A percentile compares a stretch with the other conserved stretches of the same genome.
phyloP scores from a whole-genome alignment of 1,140 invertebrate species.

The Aphaenogaster rudis region DNA sequence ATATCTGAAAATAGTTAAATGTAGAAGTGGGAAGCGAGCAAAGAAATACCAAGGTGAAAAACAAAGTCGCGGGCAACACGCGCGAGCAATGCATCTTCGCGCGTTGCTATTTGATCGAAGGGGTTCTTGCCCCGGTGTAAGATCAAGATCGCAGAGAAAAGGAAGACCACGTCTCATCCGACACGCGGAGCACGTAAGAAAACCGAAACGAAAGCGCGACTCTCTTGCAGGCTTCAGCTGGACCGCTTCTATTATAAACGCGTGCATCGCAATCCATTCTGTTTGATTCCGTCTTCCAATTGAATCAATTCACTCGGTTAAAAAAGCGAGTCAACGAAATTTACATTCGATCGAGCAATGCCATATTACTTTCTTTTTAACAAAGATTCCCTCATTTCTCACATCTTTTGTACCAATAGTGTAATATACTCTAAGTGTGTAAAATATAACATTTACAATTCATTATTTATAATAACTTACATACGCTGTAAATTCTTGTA shows the following conservation, averaged over 20 bases:
- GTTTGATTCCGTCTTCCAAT: constrained; percentile 2
- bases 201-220: constrained; percentile 44
- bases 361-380: neutral
- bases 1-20: neutral
- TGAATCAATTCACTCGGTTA: constrained; percentile 31
- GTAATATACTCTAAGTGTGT: neutral
- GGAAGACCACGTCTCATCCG: constrained; percentile 11
- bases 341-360: neutral
- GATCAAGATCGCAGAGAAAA: constrained; percentile 53
- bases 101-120: constrained; percentile 48
- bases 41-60: constrained; percentile 13
- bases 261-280: constrained; percentile 1
- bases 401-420: neutral
- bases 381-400: neutral
- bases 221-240: constrained; percentile 42
- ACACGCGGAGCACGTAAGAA: constrained; percentile 43
- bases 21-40: neutral
- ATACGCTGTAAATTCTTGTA: neutral
- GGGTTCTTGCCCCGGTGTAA: constrained; percentile 40
- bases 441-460: neutral
- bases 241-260: constrained; percentile 47
- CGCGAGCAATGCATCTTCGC: constrained; percentile 51
- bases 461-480: neutral
- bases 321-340: neutral
- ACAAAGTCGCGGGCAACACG: constrained; percentile 47